A percentile compares a stretch with the other conserved stretches of the same genome.
These are phyloP conservation scores for Epinephelus malabaricus DNA, from an alignment of 2,797 vertebrate species.

Conservation along the genomic window DNA sequence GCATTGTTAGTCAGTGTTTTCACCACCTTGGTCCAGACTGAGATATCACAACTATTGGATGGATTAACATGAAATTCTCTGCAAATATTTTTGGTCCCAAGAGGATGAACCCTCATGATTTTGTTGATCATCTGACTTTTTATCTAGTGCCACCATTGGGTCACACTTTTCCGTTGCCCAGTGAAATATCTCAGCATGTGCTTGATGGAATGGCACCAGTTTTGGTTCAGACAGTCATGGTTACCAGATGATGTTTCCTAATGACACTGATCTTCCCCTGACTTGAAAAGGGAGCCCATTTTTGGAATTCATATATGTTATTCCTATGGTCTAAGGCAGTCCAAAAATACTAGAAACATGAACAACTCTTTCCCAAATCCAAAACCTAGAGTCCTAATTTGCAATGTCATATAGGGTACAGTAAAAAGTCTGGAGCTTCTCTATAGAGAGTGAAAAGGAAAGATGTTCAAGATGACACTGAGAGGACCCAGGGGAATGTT, in stretches of 20 bases:
- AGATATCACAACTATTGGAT: background rate
- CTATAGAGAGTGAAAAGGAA: too few relatives aligned
- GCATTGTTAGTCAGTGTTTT: fast-evolving
- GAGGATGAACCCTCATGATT: background rate
- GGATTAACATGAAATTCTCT: too few relatives aligned
- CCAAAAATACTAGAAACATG: too few relatives aligned
- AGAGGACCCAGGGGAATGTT: too few relatives aligned
- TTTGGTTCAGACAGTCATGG: background rate
- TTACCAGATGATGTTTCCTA: background rate
- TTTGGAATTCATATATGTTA: too few relatives aligned
- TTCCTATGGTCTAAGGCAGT: too few relatives aligned
- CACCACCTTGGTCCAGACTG: background rate
- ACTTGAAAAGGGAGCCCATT: background rate
- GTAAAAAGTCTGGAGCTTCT: too few relatives aligned
- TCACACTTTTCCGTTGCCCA: background rate
- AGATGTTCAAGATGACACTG: too few relatives aligned
- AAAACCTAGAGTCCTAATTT: too few relatives aligned
- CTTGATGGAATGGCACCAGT: background rate
- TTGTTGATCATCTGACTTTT: background rate
- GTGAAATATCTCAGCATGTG: conserved; percentile 1
- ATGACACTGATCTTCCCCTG: background rate
- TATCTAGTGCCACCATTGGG: background rate
- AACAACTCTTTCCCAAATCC: too few relatives aligned
- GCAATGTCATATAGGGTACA: too few relatives aligned
- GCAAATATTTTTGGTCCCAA: background rate